Base-by-base conservation (phyloP, 1,140 invertebrate species). In the Lethrus apterus region DNA sequence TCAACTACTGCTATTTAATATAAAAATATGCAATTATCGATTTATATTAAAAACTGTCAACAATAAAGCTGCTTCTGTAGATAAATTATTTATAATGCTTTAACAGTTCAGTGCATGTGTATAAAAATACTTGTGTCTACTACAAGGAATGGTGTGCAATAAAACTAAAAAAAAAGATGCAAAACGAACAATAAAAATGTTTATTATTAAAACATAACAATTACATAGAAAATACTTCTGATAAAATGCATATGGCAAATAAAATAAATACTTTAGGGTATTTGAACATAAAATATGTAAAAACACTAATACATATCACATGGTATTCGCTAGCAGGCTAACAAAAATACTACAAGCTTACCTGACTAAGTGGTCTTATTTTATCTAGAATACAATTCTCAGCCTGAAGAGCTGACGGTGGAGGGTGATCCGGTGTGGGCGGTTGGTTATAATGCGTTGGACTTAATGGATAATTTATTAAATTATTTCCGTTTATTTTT, bases 371-470 rank as follows among this genome's bases (percentile, higher is more conserved):
- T 13, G 90, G 89, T 57, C 89, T 77, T 54, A 96, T 94, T 64
- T 88, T 78, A 60, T 91, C 84, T 59, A 92, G 84, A 56, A 96
- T 96, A 53, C 85, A 84, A 59, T 80, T 81, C 66, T 91, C 85
- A 0, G 93, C 92, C 55, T 91, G 87, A 52, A 80, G 75, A 4
- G 91, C 88, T n/a, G 88, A 89, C 0, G 93, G 93, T 4, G 93
- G 93, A 3, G 91, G 89, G 70, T 93, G 89, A 59, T 95, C 91
- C 0, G 92, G 91, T 2, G 91, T 96, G 0, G 91, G 89, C 3
- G 90, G 91, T 69, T 94, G 90, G 35, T 81, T 78, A 59, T 93
- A 93, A 60, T 92, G 86, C 3, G 88, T 89, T 1, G 91, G 91
- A 52, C 87, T 91, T 46, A 78, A 56, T 32, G 83, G 70, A 69